Evolutionary conservation across 2,888 invertebrate genomes (phyloP).

Genomic region (Pedicia rivosa): DNA sequence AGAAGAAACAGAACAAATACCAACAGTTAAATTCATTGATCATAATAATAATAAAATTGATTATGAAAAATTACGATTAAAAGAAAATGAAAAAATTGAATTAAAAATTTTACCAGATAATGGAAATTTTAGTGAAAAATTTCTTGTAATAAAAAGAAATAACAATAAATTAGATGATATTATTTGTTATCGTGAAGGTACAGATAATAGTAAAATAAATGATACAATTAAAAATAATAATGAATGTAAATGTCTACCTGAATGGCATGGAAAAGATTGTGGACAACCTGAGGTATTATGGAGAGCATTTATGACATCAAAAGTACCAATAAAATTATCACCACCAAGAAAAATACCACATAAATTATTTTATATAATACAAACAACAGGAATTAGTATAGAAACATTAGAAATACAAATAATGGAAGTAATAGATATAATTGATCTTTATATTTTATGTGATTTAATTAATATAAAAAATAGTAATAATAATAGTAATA

Average conservation of each 20-base stretch:
- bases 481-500: background rate
- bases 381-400: constrained; percentile 35
- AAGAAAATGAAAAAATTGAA: background rate
- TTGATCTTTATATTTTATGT: constrained; percentile 48
- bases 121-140: constrained; percentile 1
- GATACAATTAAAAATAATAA: background rate
- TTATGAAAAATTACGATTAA: background rate
- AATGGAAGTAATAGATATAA: constrained; percentile 39
- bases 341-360: constrained; percentile 29
- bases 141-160: no score
- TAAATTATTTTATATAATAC: constrained; percentile 39
- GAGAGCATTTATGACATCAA: constrained; percentile 42
- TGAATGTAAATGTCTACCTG: constrained; percentile 32
- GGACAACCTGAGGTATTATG: constrained; percentile 50
- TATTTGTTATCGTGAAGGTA: constrained; percentile 11
- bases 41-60: constrained; percentile 2
- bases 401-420: constrained; percentile 42
- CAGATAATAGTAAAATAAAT: constrained; percentile 1
- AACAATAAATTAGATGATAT: constrained; percentile 5
- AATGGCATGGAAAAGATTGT: constrained; percentile 49
- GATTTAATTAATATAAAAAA: background rate
- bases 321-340: constrained; percentile 17
- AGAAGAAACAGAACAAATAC: no score
- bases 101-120: background rate
- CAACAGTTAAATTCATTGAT: constrained; percentile 4